Percentiles rank a stretch among this genome's conserved stretches.
Conservation (phyloP, 2,113 vertebrate genomes). For the Phylloscopus trochilus region DNA sequence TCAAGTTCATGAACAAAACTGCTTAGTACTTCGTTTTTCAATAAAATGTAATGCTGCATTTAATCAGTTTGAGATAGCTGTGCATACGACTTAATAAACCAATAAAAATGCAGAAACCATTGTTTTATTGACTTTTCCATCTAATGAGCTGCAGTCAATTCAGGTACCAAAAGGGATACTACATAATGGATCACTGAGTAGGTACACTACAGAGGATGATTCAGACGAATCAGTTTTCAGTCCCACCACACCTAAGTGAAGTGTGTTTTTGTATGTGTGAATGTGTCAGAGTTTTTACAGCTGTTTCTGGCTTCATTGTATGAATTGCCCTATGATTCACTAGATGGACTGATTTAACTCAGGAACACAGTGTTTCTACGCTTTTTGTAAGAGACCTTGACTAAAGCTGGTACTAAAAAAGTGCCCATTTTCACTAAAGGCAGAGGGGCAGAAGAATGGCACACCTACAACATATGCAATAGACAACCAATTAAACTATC, state of each 20-base stretch:
- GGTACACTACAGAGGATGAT: constrained; percentile 44
- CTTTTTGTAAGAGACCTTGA: not conserved
- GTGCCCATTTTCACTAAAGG: not conserved
- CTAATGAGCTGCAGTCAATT: constrained; percentile 6
- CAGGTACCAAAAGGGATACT: constrained; percentile 66
- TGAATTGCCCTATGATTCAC: not conserved
- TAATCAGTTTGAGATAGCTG: constrained; percentile 50
- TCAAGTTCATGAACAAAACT: constrained; percentile 32
- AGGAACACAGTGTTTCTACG: not conserved
- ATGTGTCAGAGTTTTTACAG: not conserved
- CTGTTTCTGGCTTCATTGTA: not conserved
- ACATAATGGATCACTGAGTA: constrained; percentile 37
- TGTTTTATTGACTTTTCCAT: constrained; percentile 28
- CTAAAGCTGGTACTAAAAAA: not conserved
- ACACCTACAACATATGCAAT: not conserved
- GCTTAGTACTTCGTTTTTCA: constrained; percentile 15
- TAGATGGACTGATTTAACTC: not conserved
- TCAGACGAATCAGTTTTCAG: constrained; percentile 1
- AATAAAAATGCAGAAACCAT: constrained; percentile 18
- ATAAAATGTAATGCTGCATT: constrained; percentile 35
- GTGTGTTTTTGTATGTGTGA: not conserved
- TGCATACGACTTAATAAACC: not conserved
- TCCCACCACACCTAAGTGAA: constrained; percentile 1
- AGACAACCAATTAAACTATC: constrained; percentile 34
- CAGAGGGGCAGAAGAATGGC: not conserved